These are phyloP conservation scores for Pipistrellus pipistrellus DNA, from an alignment of 2,797 vertebrate genomes.

Conservation along the genomic window DNA sequence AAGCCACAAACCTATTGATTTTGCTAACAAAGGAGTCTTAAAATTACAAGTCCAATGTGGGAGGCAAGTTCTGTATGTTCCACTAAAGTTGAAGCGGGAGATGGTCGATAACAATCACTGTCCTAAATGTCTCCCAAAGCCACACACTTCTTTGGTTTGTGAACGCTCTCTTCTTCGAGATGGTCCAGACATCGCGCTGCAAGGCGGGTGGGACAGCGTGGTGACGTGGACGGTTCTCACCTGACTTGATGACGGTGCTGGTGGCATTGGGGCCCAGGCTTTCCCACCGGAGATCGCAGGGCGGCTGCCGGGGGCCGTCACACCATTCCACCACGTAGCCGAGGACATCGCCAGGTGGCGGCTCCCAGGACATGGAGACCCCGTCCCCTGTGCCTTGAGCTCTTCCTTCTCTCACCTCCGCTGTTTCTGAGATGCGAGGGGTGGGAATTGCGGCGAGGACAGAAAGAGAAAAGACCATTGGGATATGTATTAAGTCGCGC, in stretches of 20 bases:
- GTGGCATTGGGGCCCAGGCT: slow-evolving; percentile 86
- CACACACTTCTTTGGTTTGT: neutral
- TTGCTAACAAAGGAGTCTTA: neutral
- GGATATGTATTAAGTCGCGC: accelerated
- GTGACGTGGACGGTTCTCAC: slow-evolving; percentile 83
- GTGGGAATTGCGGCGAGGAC: neutral
- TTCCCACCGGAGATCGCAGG: slow-evolving; percentile 90
- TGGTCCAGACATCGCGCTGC: neutral
- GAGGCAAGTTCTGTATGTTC: neutral
- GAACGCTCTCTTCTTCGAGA: neutral
- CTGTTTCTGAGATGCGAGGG: neutral
- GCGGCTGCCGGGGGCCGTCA: slow-evolving; percentile 60
- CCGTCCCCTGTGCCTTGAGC: slow-evolving; percentile 84
- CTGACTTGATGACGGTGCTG: slow-evolving; percentile 86
- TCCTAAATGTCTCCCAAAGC: neutral
- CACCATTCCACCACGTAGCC: slow-evolving; percentile 94
- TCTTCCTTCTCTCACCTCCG: slow-evolving; percentile 77
- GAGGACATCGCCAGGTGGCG: slow-evolving; percentile 74
- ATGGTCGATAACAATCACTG: neutral
- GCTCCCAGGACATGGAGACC: slow-evolving; percentile 90
- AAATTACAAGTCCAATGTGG: neutral
- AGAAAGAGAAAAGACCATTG: neutral
- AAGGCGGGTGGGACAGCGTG: neutral
- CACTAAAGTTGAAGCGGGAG: neutral
- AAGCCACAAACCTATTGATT: neutral